Evolutionary conservation across 92 coral and sea anemone genomes (phyloP), one percentile per base, ranked within the genome.

Genomic region (Epizoanthus fatuus): DNA sequence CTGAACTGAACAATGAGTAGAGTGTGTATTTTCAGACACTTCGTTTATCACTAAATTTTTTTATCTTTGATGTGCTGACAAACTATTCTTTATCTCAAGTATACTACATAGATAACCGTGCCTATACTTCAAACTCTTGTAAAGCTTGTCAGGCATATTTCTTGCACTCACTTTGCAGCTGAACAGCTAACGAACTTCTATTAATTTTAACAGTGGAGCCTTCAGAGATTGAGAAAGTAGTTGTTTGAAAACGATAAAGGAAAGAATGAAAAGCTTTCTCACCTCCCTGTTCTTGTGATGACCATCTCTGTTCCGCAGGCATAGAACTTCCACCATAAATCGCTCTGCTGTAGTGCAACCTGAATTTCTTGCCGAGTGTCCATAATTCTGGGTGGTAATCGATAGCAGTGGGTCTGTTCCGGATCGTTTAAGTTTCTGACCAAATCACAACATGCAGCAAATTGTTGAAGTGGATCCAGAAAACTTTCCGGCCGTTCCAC

Each of bases 291-390:
- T 57, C 98, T 71, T 7, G 98, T 94, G 15, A 94, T 94, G 25
- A 94, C 98, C 98, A 94, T 94, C 52, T 94, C 98, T 3, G 98
- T 94, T 14, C 98, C 98, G 65, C 98, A 94, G 65, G 95, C 86
- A 79, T 92, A 94, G 60, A 94, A 94, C 64, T 92, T 94, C 98
- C 98, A 94, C 98, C 98, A 94, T 51, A 94, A 81, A 8, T 92
- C 98, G 17, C 94, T 94, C 32, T 94, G 98, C 52, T 94, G 98
- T 68, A 94, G 74, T 42, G 98, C 98, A 51, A 94, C 98, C 84
- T 92, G 98, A 16, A 94, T 83, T 69, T 92, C 98, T 69, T 93
- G 94, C 19, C 78, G 91, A 3, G 73, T 82, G 5, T 83, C 76
- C 56, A 81, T 52, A 79, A 91, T 37, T 69, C 89, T 82, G 55